Conservation (phyloP, 1,140 invertebrate species). For the Steinernema khuongi region DNA sequence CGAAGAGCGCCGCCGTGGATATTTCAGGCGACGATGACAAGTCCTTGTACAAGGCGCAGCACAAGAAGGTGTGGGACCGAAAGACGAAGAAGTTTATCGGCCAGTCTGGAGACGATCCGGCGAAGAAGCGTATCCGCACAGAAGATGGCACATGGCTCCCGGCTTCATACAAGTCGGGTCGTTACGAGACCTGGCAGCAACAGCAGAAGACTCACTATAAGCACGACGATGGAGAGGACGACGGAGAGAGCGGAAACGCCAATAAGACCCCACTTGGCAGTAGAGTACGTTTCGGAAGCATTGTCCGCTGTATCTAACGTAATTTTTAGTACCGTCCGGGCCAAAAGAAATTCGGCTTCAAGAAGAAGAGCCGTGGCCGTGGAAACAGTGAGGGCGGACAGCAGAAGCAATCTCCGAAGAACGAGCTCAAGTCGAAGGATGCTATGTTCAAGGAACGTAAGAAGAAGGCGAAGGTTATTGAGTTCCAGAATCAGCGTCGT, state of each 20-base stretch:
- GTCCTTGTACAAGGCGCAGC: slow-evolving; percentile 64
- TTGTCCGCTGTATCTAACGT: no score
- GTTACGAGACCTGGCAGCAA: slow-evolving; percentile 76
- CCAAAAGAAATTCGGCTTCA: slow-evolving; percentile 52
- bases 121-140: slow-evolving; percentile 77
- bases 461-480: slow-evolving; percentile 63
- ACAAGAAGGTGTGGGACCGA: slow-evolving; percentile 73
- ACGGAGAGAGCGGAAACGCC: slow-evolving; percentile 60
- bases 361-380: slow-evolving; percentile 32
- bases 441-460: slow-evolving; percentile 69
- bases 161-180: slow-evolving; percentile 82
- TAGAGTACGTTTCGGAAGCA: no score
- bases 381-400: slow-evolving; percentile 43
- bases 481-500: slow-evolving; percentile 59
- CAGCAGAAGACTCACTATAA: slow-evolving; percentile 70
- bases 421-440: slow-evolving; percentile 68
- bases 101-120: slow-evolving; percentile 65
- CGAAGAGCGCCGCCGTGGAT: slow-evolving; percentile 71
- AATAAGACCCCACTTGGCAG: no score
- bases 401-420: slow-evolving; percentile 44
- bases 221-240: slow-evolving; percentile 65
- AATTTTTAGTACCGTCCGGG: not conserved
- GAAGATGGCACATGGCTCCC: slow-evolving; percentile 89
- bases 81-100: slow-evolving; percentile 84
- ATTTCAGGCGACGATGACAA: slow-evolving; percentile 73